These are phyloP conservation scores for Aplysia californica DNA, from an alignment of 1,140 invertebrate genomes.

Conservation along the genomic window DNA sequence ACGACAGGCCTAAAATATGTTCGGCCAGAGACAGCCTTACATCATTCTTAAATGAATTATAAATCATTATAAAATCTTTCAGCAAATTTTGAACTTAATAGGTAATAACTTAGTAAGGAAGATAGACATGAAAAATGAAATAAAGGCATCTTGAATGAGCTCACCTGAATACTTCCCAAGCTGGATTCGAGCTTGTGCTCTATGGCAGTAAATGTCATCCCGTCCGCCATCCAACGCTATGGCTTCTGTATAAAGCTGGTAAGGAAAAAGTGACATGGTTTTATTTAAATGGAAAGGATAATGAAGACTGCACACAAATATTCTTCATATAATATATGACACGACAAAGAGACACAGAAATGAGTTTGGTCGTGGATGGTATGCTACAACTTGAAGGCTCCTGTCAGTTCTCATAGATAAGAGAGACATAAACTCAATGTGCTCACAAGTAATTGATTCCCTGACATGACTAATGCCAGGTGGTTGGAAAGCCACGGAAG, in stretches of 20 bases:
- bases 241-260: slow-evolving; percentile 53
- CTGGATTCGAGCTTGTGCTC: slow-evolving; percentile 53
- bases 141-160: too few species aligned
- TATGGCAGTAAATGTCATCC: slow-evolving; percentile 50
- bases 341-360: not conserved
- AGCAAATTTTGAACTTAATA: not conserved
- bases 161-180: slow-evolving; percentile 50
- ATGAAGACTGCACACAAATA: not conserved
- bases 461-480: too few species aligned
- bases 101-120: not conserved
- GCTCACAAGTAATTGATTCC: too few species aligned
- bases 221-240: slow-evolving; percentile 39
- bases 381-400: not conserved
- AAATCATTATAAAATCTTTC: not conserved
- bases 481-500: too few species aligned
- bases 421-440: not conserved
- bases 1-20: too few species aligned
- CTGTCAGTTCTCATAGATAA: not conserved
- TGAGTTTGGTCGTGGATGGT: not conserved
- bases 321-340: not conserved
- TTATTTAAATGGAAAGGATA: not conserved
- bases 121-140: not conserved
- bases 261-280: not conserved
- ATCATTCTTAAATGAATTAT: too few species aligned
- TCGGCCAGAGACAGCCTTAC: too few species aligned